Conservation (phyloP, 2,888 invertebrate genomes). For the Cerceris rybyensis region DNA sequence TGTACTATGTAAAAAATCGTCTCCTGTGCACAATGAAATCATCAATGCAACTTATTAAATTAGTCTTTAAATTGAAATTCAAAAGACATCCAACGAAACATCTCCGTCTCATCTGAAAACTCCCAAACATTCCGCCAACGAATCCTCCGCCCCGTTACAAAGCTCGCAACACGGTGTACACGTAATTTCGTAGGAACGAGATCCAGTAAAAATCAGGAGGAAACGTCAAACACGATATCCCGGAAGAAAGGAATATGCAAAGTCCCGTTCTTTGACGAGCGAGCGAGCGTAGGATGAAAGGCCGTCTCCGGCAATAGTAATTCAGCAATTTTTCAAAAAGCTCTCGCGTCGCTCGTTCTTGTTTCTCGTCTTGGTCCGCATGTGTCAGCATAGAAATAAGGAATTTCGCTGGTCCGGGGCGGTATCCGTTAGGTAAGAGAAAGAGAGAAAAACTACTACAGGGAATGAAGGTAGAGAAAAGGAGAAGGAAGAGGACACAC, state of each 20-base stretch:
- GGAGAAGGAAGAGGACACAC: neutral
- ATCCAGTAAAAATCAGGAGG: neutral
- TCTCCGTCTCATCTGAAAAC: too few relatives aligned
- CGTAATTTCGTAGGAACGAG: too few relatives aligned
- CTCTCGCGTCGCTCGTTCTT: conserved; percentile 26
- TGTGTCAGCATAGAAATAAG: conserved; percentile 52
- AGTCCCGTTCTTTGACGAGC: neutral
- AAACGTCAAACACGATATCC: neutral
- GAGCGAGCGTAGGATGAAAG: conserved; percentile 15
- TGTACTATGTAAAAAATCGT: too few relatives aligned
- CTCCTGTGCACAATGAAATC: too few relatives aligned
- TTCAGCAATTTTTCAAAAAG: conserved; percentile 41
- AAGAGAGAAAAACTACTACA: neutral
- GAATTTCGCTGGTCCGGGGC: conserved; percentile 21
- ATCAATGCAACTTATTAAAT: too few relatives aligned
- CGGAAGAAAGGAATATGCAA: conserved; percentile 27
- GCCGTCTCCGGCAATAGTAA: conserved; percentile 6
- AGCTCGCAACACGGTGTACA: too few relatives aligned
- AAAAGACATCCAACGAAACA: too few relatives aligned
- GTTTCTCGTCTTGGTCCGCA: conserved; percentile 28
- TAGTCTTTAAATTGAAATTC: too few relatives aligned
- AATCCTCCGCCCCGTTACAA: too few relatives aligned
- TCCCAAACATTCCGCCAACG: too few relatives aligned
- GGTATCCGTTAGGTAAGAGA: neutral
- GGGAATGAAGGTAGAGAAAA: neutral